Base-by-base conservation (phyloP, 2,797 vertebrate species). In the Gouania willdenowi region DNA sequence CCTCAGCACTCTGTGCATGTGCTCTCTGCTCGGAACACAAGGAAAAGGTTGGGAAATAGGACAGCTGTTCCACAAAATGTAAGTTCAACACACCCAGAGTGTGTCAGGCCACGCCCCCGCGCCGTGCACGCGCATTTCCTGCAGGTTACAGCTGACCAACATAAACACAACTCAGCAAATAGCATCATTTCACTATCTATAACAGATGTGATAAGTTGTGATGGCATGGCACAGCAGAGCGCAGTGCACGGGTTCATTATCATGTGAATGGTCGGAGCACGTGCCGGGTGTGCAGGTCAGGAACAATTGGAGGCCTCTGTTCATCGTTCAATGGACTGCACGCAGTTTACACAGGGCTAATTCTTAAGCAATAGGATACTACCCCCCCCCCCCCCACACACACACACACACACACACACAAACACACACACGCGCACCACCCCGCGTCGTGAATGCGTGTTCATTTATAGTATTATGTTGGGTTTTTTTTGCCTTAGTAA, bases 1-100 rank as follows among this genome's bases (percentile, higher is more conserved):
- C 78, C 82, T 88, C 88, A 87, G 83, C 82, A 87, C 83, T 87
- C 85, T 87, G 80, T 81, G 87, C 77, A 85, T 81, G 78, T 85
- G 86, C 85, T 79, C 79, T 81, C 71, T 70, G 73, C 65, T 74
- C 66, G 54, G 54, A 74, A 70, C 58, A 47, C 64, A 44, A 54
- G 40, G 53, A 42, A 70, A 66, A 53, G 41, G 40, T 20, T 53
- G 43, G 46, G 61, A 37, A 58, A 64, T 61, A 41, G 72, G 62
- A 71, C 75, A 79, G 71, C 67, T 79, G 71, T 64, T 14, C 14
- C 75, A 47, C 55, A 32, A 14, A 46, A 41, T 58, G 46, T 14
- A 38, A 32, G 28, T 6, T 20, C 3, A 20, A 26, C 6, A 14
- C 13, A 13, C 13, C 14, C 13, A 14, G n/a, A n/a, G n/a, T n/a